phyloP scores from a whole-genome alignment of 2,797 vertebrate genomes.

The Odontamblyopus rebecca region DNA sequence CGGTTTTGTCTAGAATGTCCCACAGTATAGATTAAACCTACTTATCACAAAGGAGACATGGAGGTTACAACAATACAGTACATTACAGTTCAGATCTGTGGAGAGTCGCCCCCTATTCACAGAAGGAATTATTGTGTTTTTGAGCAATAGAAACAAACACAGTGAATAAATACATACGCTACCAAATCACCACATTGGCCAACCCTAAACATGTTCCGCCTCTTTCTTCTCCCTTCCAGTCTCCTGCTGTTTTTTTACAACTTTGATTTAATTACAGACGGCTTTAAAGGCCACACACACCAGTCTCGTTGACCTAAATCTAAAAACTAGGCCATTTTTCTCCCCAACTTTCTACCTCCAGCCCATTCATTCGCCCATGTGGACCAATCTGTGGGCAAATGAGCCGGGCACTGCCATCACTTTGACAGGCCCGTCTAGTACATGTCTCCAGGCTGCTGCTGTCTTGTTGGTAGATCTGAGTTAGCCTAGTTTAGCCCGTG shows the following conservation, averaged over 20 bases:
- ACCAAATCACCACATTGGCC: too few species aligned
- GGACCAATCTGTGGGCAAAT: slow-evolving; percentile 53
- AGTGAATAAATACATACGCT: too few species aligned
- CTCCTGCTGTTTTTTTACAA: slow-evolving; percentile 56
- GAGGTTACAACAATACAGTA: too few species aligned
- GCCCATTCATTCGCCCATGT: slow-evolving; percentile 67
- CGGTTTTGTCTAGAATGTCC: too few species aligned
- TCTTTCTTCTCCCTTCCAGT: slow-evolving; percentile 35
- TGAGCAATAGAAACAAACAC: too few species aligned
- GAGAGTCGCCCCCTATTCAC: too few species aligned
- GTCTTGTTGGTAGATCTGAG: slow-evolving; percentile 31
- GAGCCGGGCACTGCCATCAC: slow-evolving; percentile 44
- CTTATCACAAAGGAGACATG: too few species aligned
- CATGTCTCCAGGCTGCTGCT: background rate
- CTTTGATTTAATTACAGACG: slow-evolving; percentile 75
- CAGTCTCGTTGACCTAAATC: slow-evolving; percentile 76
- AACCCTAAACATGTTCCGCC: slow-evolving; percentile 7
- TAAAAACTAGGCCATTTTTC: slow-evolving; percentile 70
- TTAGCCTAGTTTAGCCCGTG: slow-evolving; percentile 12
- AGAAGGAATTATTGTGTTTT: too few species aligned
- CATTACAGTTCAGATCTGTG: too few species aligned
- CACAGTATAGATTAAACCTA: too few species aligned
- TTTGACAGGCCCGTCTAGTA: slow-evolving; percentile 26
- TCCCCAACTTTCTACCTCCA: slow-evolving; percentile 56
- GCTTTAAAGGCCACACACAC: slow-evolving; percentile 63